These are phyloP conservation scores for Haliaeetus leucogaster DNA, from an alignment of 2,113 vertebrate species.

Conservation along the genomic window DNA sequence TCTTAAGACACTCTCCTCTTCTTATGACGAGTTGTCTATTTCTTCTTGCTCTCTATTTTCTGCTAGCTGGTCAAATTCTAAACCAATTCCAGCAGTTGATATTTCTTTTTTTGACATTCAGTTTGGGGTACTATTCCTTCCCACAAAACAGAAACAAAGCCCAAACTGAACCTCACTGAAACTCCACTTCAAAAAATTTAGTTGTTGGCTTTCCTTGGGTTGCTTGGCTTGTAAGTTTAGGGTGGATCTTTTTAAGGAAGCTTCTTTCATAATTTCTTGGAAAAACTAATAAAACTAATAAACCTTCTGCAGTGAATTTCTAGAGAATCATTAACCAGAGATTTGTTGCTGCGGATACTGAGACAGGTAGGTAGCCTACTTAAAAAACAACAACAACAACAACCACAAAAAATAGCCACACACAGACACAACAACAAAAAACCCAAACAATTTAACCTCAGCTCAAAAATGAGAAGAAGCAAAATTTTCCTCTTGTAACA, in stretches of 20 bases:
- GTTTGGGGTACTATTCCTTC: background rate
- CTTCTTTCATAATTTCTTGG: slow-evolving; percentile 44
- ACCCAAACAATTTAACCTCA: slow-evolving; percentile 1
- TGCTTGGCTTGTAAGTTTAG: background rate
- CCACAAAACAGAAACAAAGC: background rate
- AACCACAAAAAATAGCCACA: background rate
- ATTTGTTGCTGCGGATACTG: slow-evolving; percentile 70
- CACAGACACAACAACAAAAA: background rate
- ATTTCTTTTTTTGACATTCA: background rate
- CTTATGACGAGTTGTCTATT: background rate
- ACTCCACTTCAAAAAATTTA: background rate
- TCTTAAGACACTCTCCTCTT: background rate
- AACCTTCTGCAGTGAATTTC: slow-evolving; percentile 55
- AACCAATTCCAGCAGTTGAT: background rate
- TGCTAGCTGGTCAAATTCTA: background rate
- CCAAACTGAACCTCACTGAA: background rate
- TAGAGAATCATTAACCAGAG: slow-evolving; percentile 65
- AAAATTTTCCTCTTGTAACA: background rate
- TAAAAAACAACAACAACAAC: background rate
- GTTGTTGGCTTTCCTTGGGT: background rate
- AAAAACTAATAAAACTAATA: slow-evolving; percentile 52
- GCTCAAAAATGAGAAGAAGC: slow-evolving; percentile 24
- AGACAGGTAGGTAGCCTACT: slow-evolving; percentile 45
- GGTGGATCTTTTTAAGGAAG: background rate
- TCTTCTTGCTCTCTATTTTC: background rate